These are phyloP conservation scores for Gymnopithys bicolor DNA, from an alignment of 2,797 vertebrate species.

Conservation along the genomic window DNA sequence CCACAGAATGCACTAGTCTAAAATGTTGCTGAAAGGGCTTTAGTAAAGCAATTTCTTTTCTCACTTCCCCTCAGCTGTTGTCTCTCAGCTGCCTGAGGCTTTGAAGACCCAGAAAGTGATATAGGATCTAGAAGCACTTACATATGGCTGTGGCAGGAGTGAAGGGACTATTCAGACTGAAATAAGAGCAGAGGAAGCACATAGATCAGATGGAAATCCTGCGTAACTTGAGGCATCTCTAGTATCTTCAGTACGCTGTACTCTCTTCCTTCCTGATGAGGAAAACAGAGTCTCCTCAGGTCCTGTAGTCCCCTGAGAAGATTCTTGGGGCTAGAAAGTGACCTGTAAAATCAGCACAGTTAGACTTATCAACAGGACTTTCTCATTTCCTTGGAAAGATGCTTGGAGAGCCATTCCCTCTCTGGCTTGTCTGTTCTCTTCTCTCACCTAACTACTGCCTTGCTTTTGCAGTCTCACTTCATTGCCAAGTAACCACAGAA, in stretches of 20 bases:
- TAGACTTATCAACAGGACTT: neutral
- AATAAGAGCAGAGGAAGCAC: neutral
- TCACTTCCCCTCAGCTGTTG: neutral
- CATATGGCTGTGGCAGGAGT: neutral
- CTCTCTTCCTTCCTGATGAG: neutral
- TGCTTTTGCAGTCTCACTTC: neutral
- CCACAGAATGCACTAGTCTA: neutral
- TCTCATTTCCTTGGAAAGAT: neutral
- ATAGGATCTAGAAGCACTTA: slow-evolving; percentile 4
- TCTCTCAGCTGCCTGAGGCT: neutral
- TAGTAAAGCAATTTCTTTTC: neutral
- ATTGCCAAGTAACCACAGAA: neutral
- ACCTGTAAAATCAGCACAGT: neutral
- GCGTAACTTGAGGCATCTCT: neutral
- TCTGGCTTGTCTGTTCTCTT: neutral
- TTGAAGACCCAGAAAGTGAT: slow-evolving; percentile 31
- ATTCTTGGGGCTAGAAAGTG: neutral
- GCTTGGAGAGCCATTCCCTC: accelerated
- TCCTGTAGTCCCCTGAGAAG: neutral
- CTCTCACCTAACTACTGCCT: neutral
- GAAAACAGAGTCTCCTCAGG: neutral
- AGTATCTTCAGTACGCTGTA: neutral
- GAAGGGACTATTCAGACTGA: neutral
- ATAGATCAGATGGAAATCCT: neutral
- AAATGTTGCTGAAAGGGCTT: neutral